Conservation (phyloP, 2,113 vertebrate species). For the Danio rerio region DNA sequence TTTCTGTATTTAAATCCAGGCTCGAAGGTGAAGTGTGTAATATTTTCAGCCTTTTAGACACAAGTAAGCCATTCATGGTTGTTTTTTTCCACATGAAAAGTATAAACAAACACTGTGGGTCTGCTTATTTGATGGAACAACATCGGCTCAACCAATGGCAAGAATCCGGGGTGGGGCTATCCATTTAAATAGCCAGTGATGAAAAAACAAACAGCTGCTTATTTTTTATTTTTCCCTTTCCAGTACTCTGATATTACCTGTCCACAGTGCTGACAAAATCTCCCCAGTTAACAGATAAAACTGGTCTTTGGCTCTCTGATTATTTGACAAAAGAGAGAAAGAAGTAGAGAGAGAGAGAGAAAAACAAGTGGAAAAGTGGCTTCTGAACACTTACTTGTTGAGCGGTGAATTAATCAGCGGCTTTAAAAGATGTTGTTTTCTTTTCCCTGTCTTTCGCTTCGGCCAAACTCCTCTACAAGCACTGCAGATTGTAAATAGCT, state of each 20-base stretch:
- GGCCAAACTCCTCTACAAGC: slow-evolving; percentile 41
- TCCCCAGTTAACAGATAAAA: slow-evolving; percentile 1
- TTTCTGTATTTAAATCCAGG: not conserved
- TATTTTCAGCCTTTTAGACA: not conserved
- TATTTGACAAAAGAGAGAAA: slow-evolving; percentile 14
- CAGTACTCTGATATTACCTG: not conserved
- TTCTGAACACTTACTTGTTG: slow-evolving; percentile 3
- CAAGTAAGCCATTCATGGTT: slow-evolving; percentile 1
- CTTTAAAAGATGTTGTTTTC: slow-evolving; percentile 34
- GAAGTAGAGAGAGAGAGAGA: not conserved
- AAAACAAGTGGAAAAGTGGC: not conserved
- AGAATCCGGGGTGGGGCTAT: not conserved
- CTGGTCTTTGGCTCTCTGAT: not conserved
- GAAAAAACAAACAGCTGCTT: not conserved
- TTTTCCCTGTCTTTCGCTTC: slow-evolving; percentile 54
- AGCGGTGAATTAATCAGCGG: not conserved
- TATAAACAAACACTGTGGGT: not conserved
- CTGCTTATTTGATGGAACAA: slow-evolving; percentile 1
- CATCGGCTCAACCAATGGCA: not conserved
- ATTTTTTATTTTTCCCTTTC: not conserved
- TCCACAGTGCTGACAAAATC: not conserved
- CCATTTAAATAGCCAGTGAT: not conserved
- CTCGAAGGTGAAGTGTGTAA: not conserved
- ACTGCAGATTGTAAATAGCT: slow-evolving; percentile 65
- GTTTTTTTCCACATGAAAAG: not conserved